Conservation (phyloP, 1,140 invertebrate genomes). For the Ceratoteleas bidentatus region DNA sequence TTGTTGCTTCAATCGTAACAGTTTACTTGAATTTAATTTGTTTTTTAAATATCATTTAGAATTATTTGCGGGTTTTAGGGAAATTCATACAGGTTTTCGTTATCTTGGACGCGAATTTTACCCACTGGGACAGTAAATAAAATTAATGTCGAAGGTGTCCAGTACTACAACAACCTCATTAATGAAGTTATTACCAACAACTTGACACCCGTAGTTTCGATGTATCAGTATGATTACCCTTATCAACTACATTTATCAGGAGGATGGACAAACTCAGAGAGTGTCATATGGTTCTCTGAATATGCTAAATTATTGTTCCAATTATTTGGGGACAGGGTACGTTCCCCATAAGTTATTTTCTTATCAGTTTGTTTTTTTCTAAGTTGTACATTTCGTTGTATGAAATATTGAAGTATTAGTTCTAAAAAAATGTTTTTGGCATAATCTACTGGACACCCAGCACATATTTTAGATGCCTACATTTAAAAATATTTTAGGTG, state of each 20-base stretch:
- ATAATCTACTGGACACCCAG: no score
- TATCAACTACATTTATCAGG: conserved; percentile 73
- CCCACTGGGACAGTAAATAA: conserved; percentile 62
- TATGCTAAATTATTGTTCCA: conserved; percentile 39
- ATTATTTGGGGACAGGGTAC: conserved; percentile 42
- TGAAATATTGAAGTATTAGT: no score
- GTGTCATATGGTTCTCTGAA: conserved; percentile 37
- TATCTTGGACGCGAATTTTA: conserved; percentile 73
- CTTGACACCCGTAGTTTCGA: conserved; percentile 82
- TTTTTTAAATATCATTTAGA: no score
- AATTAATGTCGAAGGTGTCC: conserved; percentile 78
- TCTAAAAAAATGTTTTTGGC: no score
- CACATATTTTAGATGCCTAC: neutral
- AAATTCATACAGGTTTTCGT: conserved; percentile 73
- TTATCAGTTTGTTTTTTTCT: no score
- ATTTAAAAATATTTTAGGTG: conserved; percentile 67
- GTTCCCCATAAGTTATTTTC: no score
- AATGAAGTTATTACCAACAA: conserved; percentile 82
- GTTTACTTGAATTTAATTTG: no score
- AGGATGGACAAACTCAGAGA: conserved; percentile 48
- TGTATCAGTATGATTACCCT: conserved; percentile 84
- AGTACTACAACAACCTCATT: conserved; percentile 85
- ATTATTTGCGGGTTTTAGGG: conserved; percentile 24
- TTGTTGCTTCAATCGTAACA: neutral
- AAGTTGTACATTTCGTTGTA: no score